These are phyloP conservation scores for Cyrtodaria siliqua DNA, from an alignment of 2,888 invertebrate genomes.

Conservation along the genomic window DNA sequence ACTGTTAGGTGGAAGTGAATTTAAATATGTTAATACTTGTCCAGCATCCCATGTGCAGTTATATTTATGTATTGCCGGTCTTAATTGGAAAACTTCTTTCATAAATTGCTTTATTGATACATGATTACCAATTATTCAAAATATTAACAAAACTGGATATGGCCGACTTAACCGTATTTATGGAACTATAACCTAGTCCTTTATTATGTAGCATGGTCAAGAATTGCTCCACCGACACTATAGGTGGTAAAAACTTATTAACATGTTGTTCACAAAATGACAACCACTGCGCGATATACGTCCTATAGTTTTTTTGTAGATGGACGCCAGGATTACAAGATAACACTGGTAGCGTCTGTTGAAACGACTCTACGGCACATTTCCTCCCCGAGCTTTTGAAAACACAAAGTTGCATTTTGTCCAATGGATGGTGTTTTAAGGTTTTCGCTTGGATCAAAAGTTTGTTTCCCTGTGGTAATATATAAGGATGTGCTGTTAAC, in stretches of 20 bases:
- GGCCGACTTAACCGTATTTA: constrained; percentile 13
- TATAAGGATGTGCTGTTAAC: neutral
- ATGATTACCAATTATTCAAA: neutral
- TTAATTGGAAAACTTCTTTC: neutral
- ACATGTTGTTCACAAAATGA: constrained; percentile 6
- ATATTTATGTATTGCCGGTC: constrained; percentile 1
- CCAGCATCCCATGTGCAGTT: constrained; percentile 14
- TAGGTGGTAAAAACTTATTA: constrained; percentile 10
- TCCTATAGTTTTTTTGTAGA: neutral
- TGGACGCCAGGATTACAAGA: neutral
- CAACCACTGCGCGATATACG: neutral
- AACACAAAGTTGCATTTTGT: constrained; percentile 5
- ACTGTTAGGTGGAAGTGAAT: neutral
- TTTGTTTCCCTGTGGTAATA: neutral
- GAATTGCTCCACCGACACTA: constrained; percentile 6
- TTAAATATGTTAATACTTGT: neutral
- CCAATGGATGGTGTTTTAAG: neutral
- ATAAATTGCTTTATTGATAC: neutral
- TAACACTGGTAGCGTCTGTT: neutral
- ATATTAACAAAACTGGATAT: neutral
- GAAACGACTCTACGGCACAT: too few relatives aligned
- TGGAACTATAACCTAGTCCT: constrained; percentile 14
- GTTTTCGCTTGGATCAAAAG: too few relatives aligned
- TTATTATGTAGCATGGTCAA: neutral
- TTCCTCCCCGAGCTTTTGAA: too few relatives aligned